phyloP scores from a whole-genome alignment of 2,888 invertebrate species.

The Thyatira batis region DNA sequence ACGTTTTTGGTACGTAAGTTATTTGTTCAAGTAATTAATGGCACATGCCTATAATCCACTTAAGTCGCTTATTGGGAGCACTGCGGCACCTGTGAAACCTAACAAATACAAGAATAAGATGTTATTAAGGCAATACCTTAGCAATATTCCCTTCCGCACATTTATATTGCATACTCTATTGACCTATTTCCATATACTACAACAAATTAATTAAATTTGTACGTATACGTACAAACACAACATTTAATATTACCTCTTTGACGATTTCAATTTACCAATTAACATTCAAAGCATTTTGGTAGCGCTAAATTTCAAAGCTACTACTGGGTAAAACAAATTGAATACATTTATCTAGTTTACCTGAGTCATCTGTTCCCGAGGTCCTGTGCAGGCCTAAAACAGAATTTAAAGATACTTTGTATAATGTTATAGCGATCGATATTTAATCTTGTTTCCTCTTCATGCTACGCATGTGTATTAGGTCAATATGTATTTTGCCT shows the following conservation, averaged over 20 bases:
- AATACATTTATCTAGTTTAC: conserved; percentile 47
- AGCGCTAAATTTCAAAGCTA: conserved; percentile 38
- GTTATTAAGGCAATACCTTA: conserved; percentile 24
- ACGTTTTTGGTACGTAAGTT: not conserved
- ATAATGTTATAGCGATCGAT: conserved; percentile 56
- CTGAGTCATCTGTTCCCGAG: conserved; percentile 67
- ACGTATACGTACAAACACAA: not conserved
- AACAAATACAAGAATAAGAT: conserved; percentile 37
- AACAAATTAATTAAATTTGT: not conserved
- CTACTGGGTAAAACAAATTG: conserved; percentile 32
- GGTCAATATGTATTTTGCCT: not conserved
- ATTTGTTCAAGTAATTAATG: conserved; percentile 10
- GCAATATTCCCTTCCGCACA: conserved; percentile 17
- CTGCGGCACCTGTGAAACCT: conserved; percentile 51
- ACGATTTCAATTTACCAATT: not conserved
- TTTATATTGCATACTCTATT: conserved; percentile 16
- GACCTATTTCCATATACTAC: conserved; percentile 13
- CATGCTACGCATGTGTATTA: conserved; percentile 19
- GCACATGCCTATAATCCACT: conserved; percentile 43
- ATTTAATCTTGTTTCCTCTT: conserved; percentile 43
- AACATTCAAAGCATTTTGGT: conserved; percentile 26
- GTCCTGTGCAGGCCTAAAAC: conserved; percentile 74
- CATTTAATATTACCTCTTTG: not conserved
- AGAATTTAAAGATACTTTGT: conserved; percentile 70
- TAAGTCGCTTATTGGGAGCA: conserved; percentile 45